These are phyloP conservation scores for Carassius gibelio DNA, from an alignment of 2,113 vertebrate species.

Conservation along the genomic window DNA sequence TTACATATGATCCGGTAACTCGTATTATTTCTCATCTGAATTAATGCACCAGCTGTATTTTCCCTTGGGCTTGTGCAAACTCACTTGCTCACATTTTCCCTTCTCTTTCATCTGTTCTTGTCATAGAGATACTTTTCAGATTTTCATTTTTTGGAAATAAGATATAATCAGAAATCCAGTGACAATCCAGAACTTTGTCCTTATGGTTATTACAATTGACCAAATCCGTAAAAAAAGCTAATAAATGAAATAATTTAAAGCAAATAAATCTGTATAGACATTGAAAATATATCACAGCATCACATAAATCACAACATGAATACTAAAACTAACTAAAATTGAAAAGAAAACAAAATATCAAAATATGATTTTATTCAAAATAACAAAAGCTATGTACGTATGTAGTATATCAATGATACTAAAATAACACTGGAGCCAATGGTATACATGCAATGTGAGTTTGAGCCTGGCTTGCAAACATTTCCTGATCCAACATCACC, in stretches of 20 bases:
- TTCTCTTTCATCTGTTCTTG: conserved; percentile 30
- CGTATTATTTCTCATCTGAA: conserved; percentile 44
- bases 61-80: conserved; percentile 23
- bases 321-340: not conserved
- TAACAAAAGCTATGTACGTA: not conserved
- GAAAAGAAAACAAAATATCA: not conserved
- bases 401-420: not conserved
- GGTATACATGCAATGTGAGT: not conserved
- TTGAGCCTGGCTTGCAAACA: not conserved
- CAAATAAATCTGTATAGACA: not conserved
- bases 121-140: conserved; percentile 28
- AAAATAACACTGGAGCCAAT: not conserved
- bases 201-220: not conserved
- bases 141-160: not conserved
- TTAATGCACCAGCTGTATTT: conserved; percentile 50
- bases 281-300: not conserved
- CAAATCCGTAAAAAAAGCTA: not conserved
- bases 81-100: conserved; percentile 37
- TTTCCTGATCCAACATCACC: not conserved
- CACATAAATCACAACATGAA: too few species aligned
- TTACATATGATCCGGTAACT: conserved; percentile 31
- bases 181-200: not conserved
- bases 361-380: not conserved
- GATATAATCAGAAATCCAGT: not conserved
- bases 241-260: not conserved